A percentile compares a stretch with the other conserved stretches of the same genome.
Conservation (phyloP, 2,113 vertebrate species). For the Amphiprion ocellaris region DNA sequence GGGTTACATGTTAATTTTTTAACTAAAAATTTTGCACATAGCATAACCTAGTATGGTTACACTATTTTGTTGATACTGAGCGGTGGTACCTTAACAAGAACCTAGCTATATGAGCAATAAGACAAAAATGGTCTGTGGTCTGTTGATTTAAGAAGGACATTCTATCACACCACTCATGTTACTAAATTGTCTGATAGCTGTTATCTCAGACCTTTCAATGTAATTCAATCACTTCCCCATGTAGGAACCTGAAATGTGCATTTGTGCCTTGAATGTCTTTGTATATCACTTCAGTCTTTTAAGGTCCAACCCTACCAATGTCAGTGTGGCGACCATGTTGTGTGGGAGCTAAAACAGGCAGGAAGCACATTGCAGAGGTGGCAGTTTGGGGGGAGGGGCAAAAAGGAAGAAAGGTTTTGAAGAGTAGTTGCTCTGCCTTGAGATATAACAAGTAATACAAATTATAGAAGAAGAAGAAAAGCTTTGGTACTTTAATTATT, state of each 20-base stretch:
- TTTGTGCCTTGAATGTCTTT: not conserved
- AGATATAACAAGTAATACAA: not conserved
- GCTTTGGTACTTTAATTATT: not conserved
- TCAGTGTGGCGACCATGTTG: not conserved
- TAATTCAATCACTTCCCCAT: not conserved
- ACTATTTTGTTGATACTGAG: no score
- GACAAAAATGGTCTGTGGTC: not conserved
- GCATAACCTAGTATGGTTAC: no score
- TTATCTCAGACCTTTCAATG: not conserved
- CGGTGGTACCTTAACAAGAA: no score
- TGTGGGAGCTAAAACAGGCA: slow-evolving; percentile 37
- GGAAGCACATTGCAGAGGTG: slow-evolving; percentile 27
- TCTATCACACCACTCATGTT: not conserved
- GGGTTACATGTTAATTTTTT: no score
- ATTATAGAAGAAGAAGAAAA: not conserved
- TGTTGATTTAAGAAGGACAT: not conserved
- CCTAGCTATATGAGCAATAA: not conserved
- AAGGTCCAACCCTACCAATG: not conserved
- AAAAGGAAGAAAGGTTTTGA: not conserved
- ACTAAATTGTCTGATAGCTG: not conserved
- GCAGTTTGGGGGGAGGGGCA: slow-evolving; percentile 19
- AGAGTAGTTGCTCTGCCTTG: not conserved
- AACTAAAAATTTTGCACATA: no score
- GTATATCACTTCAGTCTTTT: not conserved
- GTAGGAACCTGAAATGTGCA: not conserved